Conservation (phyloP, 1,140 invertebrate genomes). For the Drosophila persimilis region DNA sequence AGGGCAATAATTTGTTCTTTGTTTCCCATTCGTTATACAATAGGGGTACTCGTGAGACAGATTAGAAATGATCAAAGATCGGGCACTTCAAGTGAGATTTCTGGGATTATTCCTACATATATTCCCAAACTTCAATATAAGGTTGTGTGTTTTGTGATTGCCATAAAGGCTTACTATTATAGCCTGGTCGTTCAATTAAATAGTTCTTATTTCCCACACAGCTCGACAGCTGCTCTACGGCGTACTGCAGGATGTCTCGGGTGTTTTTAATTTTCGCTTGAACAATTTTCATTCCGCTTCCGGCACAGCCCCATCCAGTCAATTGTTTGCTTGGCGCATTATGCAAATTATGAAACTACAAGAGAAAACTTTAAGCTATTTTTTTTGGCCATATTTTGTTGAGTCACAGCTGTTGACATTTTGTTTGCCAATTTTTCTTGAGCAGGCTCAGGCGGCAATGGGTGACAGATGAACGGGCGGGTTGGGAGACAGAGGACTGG, state of each 20-base stretch:
- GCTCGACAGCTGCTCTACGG: constrained; percentile 1
- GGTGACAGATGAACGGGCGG: no score
- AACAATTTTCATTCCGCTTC: constrained; percentile 26
- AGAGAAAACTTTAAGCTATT: constrained; percentile 35
- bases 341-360: constrained; percentile 52
- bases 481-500: no score
- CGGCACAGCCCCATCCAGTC: constrained; percentile 7
- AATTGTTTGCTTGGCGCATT: constrained; percentile 51
- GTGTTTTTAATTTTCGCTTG: constrained; percentile 51
- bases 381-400: constrained; percentile 18
- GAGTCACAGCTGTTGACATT: constrained; percentile 39
- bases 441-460: not conserved
- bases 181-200: no score
- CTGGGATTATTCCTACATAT: no score
- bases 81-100: no score
- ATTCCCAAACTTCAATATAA: no score
- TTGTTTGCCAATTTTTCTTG: constrained; percentile 20
- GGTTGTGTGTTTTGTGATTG: no score
- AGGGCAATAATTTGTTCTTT: no score
- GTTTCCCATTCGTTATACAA: no score
- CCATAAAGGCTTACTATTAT: no score
- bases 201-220: not conserved
- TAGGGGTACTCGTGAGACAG: no score
- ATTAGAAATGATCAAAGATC: no score
- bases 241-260: constrained; percentile 37